phyloP scores from a whole-genome alignment of 2,888 invertebrate species.

The Acanthosepion pharaonis region DNA sequence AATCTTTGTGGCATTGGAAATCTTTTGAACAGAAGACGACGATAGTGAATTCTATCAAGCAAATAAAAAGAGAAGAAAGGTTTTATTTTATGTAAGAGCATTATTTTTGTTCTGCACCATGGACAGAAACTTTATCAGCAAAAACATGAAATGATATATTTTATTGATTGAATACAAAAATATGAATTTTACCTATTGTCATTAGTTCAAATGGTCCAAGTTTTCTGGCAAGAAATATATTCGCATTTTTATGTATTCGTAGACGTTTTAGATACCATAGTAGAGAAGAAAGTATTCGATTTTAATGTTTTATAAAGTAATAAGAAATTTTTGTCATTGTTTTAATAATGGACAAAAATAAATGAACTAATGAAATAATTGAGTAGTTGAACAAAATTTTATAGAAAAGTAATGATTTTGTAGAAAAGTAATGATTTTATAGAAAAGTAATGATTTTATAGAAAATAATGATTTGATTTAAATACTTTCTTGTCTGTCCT shows the following conservation, averaged over 20 bases:
- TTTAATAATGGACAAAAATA: no score
- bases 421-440: no score
- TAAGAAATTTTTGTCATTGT: no score
- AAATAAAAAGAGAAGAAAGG: neutral
- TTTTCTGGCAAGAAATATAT: neutral
- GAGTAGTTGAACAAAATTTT: no score
- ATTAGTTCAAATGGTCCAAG: neutral
- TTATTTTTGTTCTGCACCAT: neutral
- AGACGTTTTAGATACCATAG: neutral
- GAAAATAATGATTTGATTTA: no score
- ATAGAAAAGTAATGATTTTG: no score
- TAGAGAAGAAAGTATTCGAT: no score
- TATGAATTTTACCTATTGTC: neutral
- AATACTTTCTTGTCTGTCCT: no score
- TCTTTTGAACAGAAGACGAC: neutral
- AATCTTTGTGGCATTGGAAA: constrained; percentile 14
- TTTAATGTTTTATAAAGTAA: no score
- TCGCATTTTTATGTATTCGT: neutral
- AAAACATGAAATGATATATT: neutral
- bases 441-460: no score
- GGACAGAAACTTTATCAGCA: neutral
- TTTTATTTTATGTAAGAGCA: neutral
- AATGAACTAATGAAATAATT: no score
- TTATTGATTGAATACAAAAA: neutral
- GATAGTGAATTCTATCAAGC: neutral